Evolutionary conservation across 2,888 invertebrate genomes (phyloP).

Genomic region (Seira sanloemensis): DNA sequence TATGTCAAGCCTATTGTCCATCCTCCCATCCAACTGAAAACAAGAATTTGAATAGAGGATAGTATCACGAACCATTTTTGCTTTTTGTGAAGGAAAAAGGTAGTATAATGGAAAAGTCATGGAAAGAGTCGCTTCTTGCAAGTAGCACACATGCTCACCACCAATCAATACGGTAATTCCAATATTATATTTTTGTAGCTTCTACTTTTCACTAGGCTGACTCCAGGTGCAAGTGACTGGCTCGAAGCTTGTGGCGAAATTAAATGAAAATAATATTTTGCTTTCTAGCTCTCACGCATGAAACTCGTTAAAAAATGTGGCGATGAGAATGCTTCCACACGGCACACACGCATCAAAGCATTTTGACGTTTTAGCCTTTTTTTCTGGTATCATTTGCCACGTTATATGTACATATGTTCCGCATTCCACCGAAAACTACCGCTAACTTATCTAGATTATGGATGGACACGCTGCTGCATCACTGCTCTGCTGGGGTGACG

Average conservation of each 20-base stretch:
- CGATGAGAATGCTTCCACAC: neutral
- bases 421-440: neutral
- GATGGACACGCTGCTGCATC: neutral
- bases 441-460: neutral
- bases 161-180: neutral
- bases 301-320: neutral
- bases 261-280: neutral
- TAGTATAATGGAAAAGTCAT: no score
- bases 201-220: no score
- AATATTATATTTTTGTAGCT: no score
- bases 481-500: no score
- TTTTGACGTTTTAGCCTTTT: neutral
- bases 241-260: neutral
- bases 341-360: neutral
- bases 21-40: no score
- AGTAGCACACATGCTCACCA: no score
- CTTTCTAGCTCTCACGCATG: neutral
- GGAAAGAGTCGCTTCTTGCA: no score
- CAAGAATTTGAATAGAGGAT: no score
- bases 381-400: neutral
- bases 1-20: no score
- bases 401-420: neutral
- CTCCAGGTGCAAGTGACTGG: no score
- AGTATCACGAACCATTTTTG: no score
- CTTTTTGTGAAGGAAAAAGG: no score